These are phyloP conservation scores for Siniperca obscura DNA, from an alignment of 2,797 vertebrate species.

Conservation along the genomic window DNA sequence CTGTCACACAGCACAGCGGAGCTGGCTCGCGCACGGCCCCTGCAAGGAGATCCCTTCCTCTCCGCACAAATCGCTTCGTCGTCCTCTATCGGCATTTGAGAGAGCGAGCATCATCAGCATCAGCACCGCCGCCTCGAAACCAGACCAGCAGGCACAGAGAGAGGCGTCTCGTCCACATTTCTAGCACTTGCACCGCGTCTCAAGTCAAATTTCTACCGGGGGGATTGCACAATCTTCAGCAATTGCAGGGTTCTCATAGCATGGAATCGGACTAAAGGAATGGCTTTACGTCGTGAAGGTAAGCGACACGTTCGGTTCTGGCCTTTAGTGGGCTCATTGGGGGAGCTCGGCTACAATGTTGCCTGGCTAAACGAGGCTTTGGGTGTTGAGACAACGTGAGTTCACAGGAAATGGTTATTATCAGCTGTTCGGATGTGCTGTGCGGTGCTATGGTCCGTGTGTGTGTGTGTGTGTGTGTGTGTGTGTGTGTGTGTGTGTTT, in stretches of 20 bases:
- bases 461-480: conserved; percentile 6
- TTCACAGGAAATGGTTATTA: conserved; percentile 69
- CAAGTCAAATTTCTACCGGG: conserved; percentile 54
- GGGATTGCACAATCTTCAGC: conserved; percentile 71
- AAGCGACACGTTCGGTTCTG: conserved; percentile 72
- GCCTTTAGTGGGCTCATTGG: conserved; percentile 62
- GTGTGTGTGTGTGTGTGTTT: conserved; percentile 10
- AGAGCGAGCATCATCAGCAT: conserved; percentile 71
- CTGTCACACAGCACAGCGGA: conserved; percentile 68
- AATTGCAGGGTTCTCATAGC: conserved; percentile 65
- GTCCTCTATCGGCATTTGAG: conserved; percentile 74
- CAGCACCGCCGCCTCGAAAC: conserved; percentile 72
- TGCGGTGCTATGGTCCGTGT: conserved; percentile 40
- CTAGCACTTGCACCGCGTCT: conserved; percentile 58
- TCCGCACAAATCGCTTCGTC: conserved; percentile 52
- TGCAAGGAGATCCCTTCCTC: conserved; percentile 56
- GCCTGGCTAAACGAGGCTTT: conserved; percentile 55
- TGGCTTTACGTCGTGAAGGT: conserved; percentile 84
- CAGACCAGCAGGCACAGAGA: conserved; percentile 47
- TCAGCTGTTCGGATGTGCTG: conserved; percentile 71
- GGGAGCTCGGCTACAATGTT: conserved; percentile 32
- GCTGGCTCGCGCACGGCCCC: conserved; percentile 53
- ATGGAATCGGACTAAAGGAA: conserved; percentile 82
- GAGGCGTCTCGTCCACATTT: conserved; percentile 61
- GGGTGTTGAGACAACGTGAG: conserved; percentile 66